Percentiles rank a stretch among this genome's conserved stretches.
Conservation (phyloP, 2,888 invertebrate species). For the Plutella xylostella region DNA sequence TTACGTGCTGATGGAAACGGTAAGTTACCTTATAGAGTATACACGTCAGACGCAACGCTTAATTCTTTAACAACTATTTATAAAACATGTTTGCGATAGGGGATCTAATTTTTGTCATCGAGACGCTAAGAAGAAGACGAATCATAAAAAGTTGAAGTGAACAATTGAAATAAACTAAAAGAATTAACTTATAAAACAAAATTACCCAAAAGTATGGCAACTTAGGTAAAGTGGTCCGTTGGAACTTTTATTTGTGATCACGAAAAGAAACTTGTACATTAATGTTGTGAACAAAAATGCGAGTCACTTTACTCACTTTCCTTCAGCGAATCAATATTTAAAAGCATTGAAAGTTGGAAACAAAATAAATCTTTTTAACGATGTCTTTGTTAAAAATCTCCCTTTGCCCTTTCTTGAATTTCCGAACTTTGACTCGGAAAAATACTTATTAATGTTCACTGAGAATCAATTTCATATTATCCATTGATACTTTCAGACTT, state of each 20-base stretch:
- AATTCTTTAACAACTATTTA: too few relatives aligned
- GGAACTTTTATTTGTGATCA: constrained; percentile 56
- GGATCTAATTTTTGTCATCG: too few relatives aligned
- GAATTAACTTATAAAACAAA: constrained; percentile 1
- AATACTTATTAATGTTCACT: background rate
- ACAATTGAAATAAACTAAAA: too few relatives aligned
- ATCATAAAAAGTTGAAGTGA: too few relatives aligned
- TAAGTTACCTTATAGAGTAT: too few relatives aligned
- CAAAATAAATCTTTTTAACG: constrained; percentile 37
- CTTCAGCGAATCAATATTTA: constrained; percentile 57
- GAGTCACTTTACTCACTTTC: constrained; percentile 54
- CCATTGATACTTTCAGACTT: too few relatives aligned
- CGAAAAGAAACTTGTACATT: constrained; percentile 55
- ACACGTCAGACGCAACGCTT: too few relatives aligned
- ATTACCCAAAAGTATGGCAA: constrained; percentile 18
- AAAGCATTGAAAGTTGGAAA: constrained; percentile 45
- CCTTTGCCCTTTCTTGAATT: constrained; percentile 25
- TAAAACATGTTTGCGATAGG: too few relatives aligned
- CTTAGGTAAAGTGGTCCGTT: constrained; percentile 44
- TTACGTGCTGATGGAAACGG: too few relatives aligned
- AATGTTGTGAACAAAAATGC: constrained; percentile 45
- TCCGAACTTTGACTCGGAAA: background rate
- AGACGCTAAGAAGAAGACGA: too few relatives aligned
- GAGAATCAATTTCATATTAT: too few relatives aligned
- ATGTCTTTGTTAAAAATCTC: constrained; percentile 28